Conservation (phyloP, 1,140 invertebrate species). For the Zaprionus camerounensis region DNA sequence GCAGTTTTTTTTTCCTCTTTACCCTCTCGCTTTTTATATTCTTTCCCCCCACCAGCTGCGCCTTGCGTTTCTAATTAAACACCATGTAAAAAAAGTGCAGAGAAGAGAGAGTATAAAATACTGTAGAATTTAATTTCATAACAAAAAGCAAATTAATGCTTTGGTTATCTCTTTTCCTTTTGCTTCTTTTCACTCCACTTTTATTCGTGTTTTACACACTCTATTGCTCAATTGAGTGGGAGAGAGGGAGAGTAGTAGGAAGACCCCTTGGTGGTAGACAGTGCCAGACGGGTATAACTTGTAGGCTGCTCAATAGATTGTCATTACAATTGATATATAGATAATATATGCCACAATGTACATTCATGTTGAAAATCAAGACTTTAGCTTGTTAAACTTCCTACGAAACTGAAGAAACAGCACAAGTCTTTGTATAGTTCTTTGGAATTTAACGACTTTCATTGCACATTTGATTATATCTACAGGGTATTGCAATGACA, state of each 20-base stretch:
- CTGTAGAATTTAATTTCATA: constrained; percentile 50
- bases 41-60: background rate
- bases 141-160: constrained; percentile 55
- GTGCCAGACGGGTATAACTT: background rate
- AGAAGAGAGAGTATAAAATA: background rate
- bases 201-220: constrained; percentile 46
- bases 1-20: background rate
- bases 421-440: background rate
- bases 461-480: background rate
- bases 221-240: constrained; percentile 46
- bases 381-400: background rate
- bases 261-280: background rate
- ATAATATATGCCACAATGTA: background rate
- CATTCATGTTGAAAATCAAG: background rate
- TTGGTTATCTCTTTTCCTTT: background rate
- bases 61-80: constrained; percentile 52
- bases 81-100: constrained; percentile 11
- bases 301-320: too few relatives aligned
- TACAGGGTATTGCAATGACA: constrained; percentile 8
- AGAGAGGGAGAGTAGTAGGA: background rate
- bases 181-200: background rate
- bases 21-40: background rate
- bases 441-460: background rate
- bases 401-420: background rate
- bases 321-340: background rate